Conservation (phyloP, 30 jellyfish, hydroid and myxozoan genomes). For the Hydractinia symbiolongicarpus region DNA sequence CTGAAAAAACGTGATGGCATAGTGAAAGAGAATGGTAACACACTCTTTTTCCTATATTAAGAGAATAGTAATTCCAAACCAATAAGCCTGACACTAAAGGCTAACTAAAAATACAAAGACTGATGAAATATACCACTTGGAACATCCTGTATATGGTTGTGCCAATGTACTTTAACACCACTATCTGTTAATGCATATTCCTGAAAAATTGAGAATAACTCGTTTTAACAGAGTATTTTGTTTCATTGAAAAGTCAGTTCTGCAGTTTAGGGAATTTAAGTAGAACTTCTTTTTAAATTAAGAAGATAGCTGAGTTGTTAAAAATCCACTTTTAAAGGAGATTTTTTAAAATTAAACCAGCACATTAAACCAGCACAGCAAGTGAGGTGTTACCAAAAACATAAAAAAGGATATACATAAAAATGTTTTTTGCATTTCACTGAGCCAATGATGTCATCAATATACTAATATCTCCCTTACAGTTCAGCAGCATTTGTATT, state of each 20-base stretch:
- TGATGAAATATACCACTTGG: slow-evolving; percentile 40
- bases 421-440: no score
- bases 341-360: not conserved
- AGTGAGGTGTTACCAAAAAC: no score
- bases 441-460: no score
- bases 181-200: slow-evolving; percentile 11
- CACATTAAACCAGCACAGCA: no score
- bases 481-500: no score
- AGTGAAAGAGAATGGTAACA: not conserved
- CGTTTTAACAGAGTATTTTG: no score
- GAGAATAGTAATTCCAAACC: not conserved
- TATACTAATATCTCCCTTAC: no score
- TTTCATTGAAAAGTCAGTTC: not conserved
- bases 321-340: slow-evolving; percentile 1
- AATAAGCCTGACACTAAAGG: not conserved
- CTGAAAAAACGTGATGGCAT: slow-evolving; percentile 28
- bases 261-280: not conserved
- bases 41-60: not conserved
- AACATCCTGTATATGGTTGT: slow-evolving; percentile 39
- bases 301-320: no score
- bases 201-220: not conserved
- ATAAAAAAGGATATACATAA: no score
- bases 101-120: not conserved
- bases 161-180: slow-evolving; percentile 50
- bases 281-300: not conserved